A percentile compares a stretch with the other conserved stretches of the same genome.
Conservation (phyloP, 2,888 invertebrate genomes). For the Brachyopa scutellaris region DNA sequence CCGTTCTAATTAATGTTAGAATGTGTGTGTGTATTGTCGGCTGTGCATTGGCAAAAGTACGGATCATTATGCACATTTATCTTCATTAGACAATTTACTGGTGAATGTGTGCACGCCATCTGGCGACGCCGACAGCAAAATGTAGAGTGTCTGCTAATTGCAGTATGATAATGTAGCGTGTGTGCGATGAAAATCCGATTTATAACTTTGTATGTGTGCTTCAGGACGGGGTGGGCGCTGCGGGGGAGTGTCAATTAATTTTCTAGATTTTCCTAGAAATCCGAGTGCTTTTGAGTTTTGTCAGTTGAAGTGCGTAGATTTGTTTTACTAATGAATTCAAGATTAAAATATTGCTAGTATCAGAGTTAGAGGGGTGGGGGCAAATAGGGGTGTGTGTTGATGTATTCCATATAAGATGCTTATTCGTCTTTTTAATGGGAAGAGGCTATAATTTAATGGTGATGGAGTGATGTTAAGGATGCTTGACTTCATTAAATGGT, state of each 20-base stretch:
- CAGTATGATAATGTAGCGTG: conserved; percentile 63
- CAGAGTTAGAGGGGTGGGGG: too few relatives aligned
- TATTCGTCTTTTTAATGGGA: too few relatives aligned
- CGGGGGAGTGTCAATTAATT: conserved; percentile 51
- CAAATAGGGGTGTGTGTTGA: too few relatives aligned
- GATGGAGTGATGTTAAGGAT: neutral
- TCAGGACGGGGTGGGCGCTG: neutral
- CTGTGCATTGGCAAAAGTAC: conserved; percentile 3
- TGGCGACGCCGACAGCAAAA: conserved; percentile 65
- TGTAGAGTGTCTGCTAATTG: conserved; percentile 66
- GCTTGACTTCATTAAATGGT: neutral
- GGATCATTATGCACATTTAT: conserved; percentile 71
- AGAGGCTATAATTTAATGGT: neutral
- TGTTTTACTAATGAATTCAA: conserved; percentile 20
- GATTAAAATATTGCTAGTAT: neutral
- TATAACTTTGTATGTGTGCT: conserved; percentile 21
- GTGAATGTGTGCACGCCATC: conserved; percentile 53
- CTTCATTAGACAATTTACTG: conserved; percentile 63
- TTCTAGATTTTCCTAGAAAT: conserved; percentile 32
- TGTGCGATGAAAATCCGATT: conserved; percentile 68
- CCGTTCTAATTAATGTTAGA: conserved; percentile 50
- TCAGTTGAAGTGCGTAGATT: conserved; percentile 30
- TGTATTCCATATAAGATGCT: too few relatives aligned
- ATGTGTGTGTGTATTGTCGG: conserved; percentile 8
- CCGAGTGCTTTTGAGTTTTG: conserved; percentile 21